Conservation (phyloP, 2,113 vertebrate genomes). For the Uria aalge region DNA sequence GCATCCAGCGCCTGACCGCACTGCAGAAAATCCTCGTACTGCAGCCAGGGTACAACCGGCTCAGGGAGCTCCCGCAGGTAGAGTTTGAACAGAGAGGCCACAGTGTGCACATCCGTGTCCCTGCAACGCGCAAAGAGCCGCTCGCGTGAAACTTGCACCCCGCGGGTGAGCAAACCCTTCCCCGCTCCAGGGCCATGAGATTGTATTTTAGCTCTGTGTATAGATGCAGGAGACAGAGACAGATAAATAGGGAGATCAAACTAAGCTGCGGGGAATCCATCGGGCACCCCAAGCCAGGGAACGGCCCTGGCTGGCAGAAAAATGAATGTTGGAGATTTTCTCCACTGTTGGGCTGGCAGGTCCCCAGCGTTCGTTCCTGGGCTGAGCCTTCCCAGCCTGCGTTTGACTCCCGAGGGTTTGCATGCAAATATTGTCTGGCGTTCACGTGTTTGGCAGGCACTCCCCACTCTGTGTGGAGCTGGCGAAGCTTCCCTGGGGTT, state of each 20-base stretch:
- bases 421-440: neutral
- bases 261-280: neutral
- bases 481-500: neutral
- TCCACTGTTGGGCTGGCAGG: neutral
- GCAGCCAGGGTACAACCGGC: slow-evolving; percentile 90
- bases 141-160: neutral
- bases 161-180: neutral
- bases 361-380: neutral
- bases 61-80: slow-evolving; percentile 95
- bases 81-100: slow-evolving; percentile 95
- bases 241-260: fast-evolving
- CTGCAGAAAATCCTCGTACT: slow-evolving; percentile 91
- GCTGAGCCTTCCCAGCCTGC: neutral
- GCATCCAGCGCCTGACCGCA: slow-evolving; percentile 80
- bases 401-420: fast-evolving
- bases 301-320: neutral
- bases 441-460: neutral
- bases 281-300: neutral
- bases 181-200: fast-evolving
- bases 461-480: neutral
- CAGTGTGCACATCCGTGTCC: slow-evolving; percentile 97
- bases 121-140: slow-evolving; percentile 61
- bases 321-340: neutral
- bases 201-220: neutral
- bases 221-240: neutral